Conservation (phyloP, 2,888 invertebrate genomes). For the Thera obeliscata region DNA sequence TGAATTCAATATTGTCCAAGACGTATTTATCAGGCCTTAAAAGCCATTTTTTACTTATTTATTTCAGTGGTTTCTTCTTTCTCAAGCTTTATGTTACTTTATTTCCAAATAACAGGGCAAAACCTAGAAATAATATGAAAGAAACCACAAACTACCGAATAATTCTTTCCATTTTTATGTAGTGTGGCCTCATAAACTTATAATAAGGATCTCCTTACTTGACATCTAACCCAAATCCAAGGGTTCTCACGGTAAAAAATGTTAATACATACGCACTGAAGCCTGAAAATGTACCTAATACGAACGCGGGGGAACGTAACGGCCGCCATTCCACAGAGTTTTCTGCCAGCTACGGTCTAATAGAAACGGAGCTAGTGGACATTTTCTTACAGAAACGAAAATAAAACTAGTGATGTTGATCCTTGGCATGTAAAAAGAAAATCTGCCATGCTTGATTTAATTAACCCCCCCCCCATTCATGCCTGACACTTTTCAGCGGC, state of each 20-base stretch:
- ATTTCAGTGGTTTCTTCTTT: too few species aligned
- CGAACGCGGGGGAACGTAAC: conserved; percentile 42
- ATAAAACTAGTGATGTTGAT: too few species aligned
- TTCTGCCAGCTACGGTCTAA: conserved; percentile 54
- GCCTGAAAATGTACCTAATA: conserved; percentile 43
- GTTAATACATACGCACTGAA: conserved; percentile 42
- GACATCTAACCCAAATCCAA: conserved; percentile 21
- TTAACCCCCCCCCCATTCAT: too few species aligned
- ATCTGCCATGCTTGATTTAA: too few species aligned
- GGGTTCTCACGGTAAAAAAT: conserved; percentile 36
- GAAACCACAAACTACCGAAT: conserved; percentile 8
- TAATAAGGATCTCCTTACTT: conserved; percentile 29
- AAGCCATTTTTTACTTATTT: too few species aligned
- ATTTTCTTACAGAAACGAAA: neutral
- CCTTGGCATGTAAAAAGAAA: too few species aligned
- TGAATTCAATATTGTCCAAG: too few species aligned
- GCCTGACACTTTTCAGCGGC: too few species aligned
- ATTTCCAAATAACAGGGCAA: neutral
- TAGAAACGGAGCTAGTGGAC: conserved; percentile 43
- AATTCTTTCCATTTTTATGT: conserved; percentile 10
- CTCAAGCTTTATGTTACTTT: too few species aligned
- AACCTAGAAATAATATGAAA: conserved; percentile 5
- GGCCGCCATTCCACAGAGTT: conserved; percentile 44
- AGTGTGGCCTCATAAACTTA: conserved; percentile 19
- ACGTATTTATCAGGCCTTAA: too few species aligned